phyloP scores from a whole-genome alignment of 92 coral and sea anemone genomes.

The Ricordea florida region DNA sequence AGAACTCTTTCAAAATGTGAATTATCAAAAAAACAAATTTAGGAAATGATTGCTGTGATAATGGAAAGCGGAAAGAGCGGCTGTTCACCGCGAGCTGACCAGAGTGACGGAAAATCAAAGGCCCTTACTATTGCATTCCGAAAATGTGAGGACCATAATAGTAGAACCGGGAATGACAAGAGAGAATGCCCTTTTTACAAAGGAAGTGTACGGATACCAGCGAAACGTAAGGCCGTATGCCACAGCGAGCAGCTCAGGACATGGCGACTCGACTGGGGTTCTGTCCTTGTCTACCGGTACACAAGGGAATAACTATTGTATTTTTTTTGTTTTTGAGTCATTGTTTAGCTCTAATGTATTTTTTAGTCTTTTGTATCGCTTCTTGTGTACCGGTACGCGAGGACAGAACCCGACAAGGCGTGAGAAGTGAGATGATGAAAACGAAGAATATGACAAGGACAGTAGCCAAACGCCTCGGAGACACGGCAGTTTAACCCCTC shows the following conservation, averaged over 20 bases:
- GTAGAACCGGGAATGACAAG: neutral
- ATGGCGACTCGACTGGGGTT: neutral
- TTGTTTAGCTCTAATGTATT: too few species aligned
- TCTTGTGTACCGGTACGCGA: neutral
- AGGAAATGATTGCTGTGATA: neutral
- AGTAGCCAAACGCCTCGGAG: too few species aligned
- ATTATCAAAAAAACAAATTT: neutral
- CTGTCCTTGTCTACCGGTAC: too few species aligned
- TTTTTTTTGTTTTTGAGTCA: too few species aligned
- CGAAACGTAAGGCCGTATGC: neutral
- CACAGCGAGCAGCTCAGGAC: neutral
- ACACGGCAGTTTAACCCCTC: too few species aligned
- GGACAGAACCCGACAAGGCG: too few species aligned
- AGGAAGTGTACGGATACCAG: neutral
- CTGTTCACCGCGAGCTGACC: neutral
- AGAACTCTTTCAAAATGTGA: conserved; percentile 10
- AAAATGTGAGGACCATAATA: conserved; percentile 3
- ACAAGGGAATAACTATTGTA: too few species aligned
- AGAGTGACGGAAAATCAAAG: conserved; percentile 13
- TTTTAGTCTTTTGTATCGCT: too few species aligned
- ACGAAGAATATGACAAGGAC: neutral
- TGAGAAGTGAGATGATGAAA: neutral
- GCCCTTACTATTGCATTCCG: neutral
- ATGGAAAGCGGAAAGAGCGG: neutral
- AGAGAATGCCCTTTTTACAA: neutral